A percentile compares a stretch with the other conserved stretches of the same genome.
These are phyloP conservation scores for Kradibia gibbosae DNA, from an alignment of 1,140 invertebrate genomes.

Conservation along the genomic window DNA sequence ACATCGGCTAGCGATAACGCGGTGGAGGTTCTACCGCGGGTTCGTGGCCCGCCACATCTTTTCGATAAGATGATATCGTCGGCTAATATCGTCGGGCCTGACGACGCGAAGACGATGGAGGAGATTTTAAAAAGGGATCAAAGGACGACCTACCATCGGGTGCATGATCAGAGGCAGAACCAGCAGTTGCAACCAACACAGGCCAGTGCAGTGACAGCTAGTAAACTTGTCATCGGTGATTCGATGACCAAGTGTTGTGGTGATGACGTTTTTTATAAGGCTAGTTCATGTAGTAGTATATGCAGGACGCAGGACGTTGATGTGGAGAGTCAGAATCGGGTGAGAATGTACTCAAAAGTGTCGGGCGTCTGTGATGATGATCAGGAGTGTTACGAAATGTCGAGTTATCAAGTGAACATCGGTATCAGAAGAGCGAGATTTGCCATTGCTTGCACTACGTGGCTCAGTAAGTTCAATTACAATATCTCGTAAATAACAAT, in stretches of 20 bases:
- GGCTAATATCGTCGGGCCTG: background rate
- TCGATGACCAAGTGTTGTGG: slow-evolving; percentile 34
- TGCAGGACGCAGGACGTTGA: slow-evolving; percentile 30
- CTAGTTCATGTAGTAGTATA: slow-evolving; percentile 24
- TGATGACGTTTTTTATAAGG: slow-evolving; percentile 11
- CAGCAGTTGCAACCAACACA: slow-evolving; percentile 30
- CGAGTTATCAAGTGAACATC: background rate
- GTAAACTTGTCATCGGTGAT: slow-evolving; percentile 18
- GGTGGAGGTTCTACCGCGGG: background rate
- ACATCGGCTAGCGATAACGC: slow-evolving; percentile 3
- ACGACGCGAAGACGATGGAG: slow-evolving; percentile 58
- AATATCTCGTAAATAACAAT: too few relatives aligned
- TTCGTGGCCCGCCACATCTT: background rate
- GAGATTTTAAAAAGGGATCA: slow-evolving; percentile 65
- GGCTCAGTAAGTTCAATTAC: slow-evolving; percentile 65
- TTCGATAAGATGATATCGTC: background rate
- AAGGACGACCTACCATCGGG: slow-evolving; percentile 65
- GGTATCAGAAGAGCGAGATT: slow-evolving; percentile 6
- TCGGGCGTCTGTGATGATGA: slow-evolving; percentile 30
- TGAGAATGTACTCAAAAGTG: slow-evolving; percentile 50
- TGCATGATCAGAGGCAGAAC: slow-evolving; percentile 52
- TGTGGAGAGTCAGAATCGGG: slow-evolving; percentile 3
- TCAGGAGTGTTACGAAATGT: background rate
- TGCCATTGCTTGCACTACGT: slow-evolving; percentile 57
- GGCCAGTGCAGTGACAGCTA: slow-evolving; percentile 22